Base-by-base conservation (phyloP, 2,888 invertebrate species). In the Galeruca laticollis region DNA sequence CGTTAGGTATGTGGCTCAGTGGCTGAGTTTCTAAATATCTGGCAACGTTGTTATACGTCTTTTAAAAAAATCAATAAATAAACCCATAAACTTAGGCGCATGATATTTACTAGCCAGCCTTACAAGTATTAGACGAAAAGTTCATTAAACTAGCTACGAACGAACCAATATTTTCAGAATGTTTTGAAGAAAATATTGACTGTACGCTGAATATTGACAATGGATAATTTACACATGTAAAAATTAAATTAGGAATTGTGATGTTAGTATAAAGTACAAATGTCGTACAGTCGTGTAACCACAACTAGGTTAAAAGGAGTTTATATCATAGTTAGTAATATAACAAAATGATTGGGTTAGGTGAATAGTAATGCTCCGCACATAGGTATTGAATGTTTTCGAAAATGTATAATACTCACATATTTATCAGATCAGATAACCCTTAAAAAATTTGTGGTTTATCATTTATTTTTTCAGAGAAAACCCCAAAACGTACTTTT, bases 61-160 rank as follows among this genome's bases (percentile, higher is more conserved):
- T 26, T 49, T 2, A 40, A 63, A 52, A 63, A 63, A 40, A 63
- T 63, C 63, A 52, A 63, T 63, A 63, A 52, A 63, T 51, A 51
- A 20, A 51, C 21, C 21, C 51, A 51, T 15, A 20, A 51, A 51
- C 54, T 21, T 63, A 40, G 63, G 40, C 21, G 52, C 54, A 63
- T 54, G 15, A 20, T 54, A 63, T 54, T 63, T 21, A 43, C 54
- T 63, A 37, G 62, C 13, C 20, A 40, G 54, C 26, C 37, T 35
- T 37, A 56, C 37, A n/a, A 54, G 63, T 63, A 54, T 37, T 54
- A 52, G 49, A 49, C 26, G 43, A 43, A 49, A 37, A 62, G 62
- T 62, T 62, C 62, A 62, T 10, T 62, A 51, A 62, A 62, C 54
- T 54, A 37, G 31, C 18, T 52, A 11, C 52, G 0, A 51, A 62